Percentiles rank a stretch among this genome's conserved stretches.
phyloP scores from a whole-genome alignment of 2,113 vertebrate species.

The Lycaon pictus region DNA sequence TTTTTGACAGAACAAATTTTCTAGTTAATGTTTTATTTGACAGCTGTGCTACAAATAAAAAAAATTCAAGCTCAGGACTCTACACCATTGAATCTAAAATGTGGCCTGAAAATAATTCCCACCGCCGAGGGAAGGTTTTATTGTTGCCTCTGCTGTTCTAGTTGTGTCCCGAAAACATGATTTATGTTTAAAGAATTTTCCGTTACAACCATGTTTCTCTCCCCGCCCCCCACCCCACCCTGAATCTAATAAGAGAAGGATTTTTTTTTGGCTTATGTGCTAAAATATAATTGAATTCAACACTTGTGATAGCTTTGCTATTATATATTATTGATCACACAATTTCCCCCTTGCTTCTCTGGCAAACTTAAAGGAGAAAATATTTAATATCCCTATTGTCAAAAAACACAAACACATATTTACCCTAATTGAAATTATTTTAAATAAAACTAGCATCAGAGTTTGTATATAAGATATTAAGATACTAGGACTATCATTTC shows the following conservation, averaged over 20 bases:
- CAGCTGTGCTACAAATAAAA: constrained; percentile 87
- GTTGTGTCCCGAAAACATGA: constrained; percentile 82
- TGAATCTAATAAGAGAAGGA: constrained; percentile 79
- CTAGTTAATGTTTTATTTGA: constrained; percentile 88
- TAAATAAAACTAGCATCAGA: constrained; percentile 58
- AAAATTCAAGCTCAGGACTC: constrained; percentile 83
- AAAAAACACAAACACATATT: constrained; percentile 60
- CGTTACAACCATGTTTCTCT: constrained; percentile 69
- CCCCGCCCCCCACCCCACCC: background rate
- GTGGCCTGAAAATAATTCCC: constrained; percentile 85
- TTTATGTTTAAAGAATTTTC: constrained; percentile 86
- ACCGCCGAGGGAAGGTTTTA: constrained; percentile 84
- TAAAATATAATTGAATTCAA: constrained; percentile 85
- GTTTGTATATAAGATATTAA: constrained; percentile 42
- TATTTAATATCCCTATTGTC: constrained; percentile 65
- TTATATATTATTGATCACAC: constrained; percentile 80
- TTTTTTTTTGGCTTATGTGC: constrained; percentile 65
- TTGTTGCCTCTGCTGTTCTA: constrained; percentile 82
- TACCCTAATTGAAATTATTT: constrained; percentile 65
- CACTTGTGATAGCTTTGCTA: constrained; percentile 74
- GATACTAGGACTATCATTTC: background rate
- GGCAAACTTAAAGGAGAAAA: constrained; percentile 64
- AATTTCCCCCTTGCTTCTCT: constrained; percentile 61
- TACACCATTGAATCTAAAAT: constrained; percentile 83
- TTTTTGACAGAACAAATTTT: constrained; percentile 87